Conservation (phyloP, 1,140 invertebrate species). For the Marisa cornuarietis region DNA sequence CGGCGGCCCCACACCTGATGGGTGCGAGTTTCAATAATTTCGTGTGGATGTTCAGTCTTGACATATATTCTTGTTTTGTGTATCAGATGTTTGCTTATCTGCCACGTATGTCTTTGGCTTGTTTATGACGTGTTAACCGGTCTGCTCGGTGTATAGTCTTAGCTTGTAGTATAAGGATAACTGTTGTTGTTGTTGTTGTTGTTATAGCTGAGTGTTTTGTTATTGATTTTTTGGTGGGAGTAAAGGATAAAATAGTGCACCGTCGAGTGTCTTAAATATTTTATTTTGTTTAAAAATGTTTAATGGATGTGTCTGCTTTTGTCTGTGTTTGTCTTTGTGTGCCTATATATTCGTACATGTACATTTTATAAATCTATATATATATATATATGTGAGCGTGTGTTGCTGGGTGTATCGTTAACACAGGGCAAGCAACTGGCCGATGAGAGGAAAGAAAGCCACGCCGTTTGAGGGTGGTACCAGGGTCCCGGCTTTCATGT, state of each 20-base stretch:
- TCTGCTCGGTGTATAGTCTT: not conserved
- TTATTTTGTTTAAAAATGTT: not conserved
- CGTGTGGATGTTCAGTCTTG: too few relatives aligned
- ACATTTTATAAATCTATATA: too few relatives aligned
- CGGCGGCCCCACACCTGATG: not conserved
- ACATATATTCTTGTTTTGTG: too few relatives aligned
- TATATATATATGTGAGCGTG: not conserved
- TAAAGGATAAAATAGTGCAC: not conserved
- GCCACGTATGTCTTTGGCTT: too few relatives aligned
- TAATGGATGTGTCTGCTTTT: not conserved
- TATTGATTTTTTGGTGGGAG: not conserved
- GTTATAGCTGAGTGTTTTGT: too few relatives aligned
- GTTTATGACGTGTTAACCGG: not conserved
- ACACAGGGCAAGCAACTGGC: constrained; percentile 11
- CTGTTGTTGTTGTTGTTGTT: too few relatives aligned
- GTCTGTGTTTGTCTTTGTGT: not conserved
- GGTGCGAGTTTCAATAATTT: too few relatives aligned
- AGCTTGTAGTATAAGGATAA: not conserved
- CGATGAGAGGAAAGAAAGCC: constrained; percentile 8
- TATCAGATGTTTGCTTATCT: too few relatives aligned
- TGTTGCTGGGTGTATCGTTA: too few relatives aligned
- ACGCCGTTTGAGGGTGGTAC: constrained; percentile 15
- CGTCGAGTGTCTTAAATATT: too few relatives aligned
- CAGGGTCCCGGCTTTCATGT: not conserved
- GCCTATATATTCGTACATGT: not conserved